Base-by-base conservation (phyloP, 2,113 vertebrate species). In the Myiagra hebetior region DNA sequence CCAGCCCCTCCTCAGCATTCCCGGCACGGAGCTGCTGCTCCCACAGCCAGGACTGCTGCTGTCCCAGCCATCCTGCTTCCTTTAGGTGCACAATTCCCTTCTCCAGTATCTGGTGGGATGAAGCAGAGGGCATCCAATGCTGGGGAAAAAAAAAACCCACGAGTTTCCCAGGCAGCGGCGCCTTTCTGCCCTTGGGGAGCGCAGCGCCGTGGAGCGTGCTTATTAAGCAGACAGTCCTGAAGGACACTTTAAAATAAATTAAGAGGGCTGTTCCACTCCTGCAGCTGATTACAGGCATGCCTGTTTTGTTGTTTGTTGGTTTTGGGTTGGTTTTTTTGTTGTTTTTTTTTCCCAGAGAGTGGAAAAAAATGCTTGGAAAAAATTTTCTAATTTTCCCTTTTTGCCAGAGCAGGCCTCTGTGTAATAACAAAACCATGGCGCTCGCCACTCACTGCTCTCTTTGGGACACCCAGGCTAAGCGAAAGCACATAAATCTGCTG, bases 231-330 rank as follows among this genome's bases (percentile, higher is more conserved):
- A 91, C 92, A 92, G 84, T 96, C 96, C 96, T 96, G 98, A 97
- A 97, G 95, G 97, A 97, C 96, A 94, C 96, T 98, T 97, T 97
- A 97, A 97, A 97, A 98, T 95, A 97, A 97, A 97, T 96, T 82
- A 95, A 96, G 93, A 95, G 82, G 87, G 68, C 82, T 93, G 95
- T 95, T 96, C 79, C 1, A 0, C 95, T 97, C 83, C 87, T 63
- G 49, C 68, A 86, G 95, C 79, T 96, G 93, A 96, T 96, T 91
- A 77, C 79, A 92, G 75, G 37, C 75, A 44, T 78, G 93, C 17
- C 41, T 96, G 74, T 75, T 90, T 63, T 56, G 56, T 84, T 90
- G 42, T 42, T 84, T 55, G 21, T 20, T 57, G 28, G 20, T 39
- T 46, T 12, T 44, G 19, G 26, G 26, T 50, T 49, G 14, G n/a